phyloP scores from a whole-genome alignment of 2,113 vertebrate species.

The Ptyas mucosa region DNA sequence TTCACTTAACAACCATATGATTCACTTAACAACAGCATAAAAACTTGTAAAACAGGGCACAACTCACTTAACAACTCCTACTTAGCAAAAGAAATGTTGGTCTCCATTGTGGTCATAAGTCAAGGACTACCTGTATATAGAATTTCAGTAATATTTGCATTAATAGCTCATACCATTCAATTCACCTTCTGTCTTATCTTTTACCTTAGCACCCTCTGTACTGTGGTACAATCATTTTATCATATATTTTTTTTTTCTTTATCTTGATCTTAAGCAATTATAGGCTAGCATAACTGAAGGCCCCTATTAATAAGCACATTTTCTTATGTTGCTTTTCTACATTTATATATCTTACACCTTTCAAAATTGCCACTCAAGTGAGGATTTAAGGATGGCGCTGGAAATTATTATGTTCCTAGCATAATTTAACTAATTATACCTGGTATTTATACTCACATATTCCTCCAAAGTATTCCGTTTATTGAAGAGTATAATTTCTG shows the following conservation, averaged over 20 bases:
- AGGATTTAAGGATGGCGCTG: not conserved
- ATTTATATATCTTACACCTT: not conserved
- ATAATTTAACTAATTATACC: not conserved
- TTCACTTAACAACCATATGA: not conserved
- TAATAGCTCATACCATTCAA: not conserved
- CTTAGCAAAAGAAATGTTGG: not conserved
- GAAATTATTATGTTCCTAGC: not conserved
- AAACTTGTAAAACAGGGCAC: not conserved
- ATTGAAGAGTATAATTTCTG: not conserved
- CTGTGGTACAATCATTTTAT: not conserved
- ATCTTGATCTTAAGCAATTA: not conserved
- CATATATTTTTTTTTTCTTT: not conserved
- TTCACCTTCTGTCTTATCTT: not conserved
- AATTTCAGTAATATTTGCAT: not conserved
- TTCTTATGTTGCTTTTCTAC: not conserved
- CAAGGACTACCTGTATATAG: not conserved
- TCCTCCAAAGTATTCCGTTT: not conserved
- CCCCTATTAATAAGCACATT: not conserved
- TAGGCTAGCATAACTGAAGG: not conserved
- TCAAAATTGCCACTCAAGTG: not conserved
- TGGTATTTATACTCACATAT: not conserved
- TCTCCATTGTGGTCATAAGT: not conserved
- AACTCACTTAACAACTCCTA: not conserved
- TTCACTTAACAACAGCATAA: not conserved
- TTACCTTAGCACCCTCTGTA: not conserved